Evolutionary conservation across 2,888 invertebrate genomes (phyloP).

Genomic region (Limulus polyphemus): DNA sequence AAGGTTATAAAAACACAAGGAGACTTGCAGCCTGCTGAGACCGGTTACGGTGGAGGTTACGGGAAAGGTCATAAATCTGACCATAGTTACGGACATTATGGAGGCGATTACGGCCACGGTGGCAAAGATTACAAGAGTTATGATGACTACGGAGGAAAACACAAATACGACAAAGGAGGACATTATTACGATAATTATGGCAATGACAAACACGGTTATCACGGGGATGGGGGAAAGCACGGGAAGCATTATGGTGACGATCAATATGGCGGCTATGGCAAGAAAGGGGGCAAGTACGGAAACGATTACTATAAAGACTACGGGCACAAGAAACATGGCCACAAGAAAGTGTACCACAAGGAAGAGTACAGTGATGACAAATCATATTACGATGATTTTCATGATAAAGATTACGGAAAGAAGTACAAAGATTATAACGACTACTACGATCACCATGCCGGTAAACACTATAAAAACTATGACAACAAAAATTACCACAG

Average conservation of each 20-base stretch:
- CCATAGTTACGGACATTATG: too few species aligned
- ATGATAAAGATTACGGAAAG: background rate
- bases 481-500: background rate
- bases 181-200: constrained; percentile 1
- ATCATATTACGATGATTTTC: background rate
- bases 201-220: background rate
- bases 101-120: too few species aligned
- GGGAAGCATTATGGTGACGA: background rate
- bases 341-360: constrained; percentile 1
- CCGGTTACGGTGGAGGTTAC: too few species aligned
- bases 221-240: background rate
- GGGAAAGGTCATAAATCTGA: too few species aligned
- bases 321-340: background rate
- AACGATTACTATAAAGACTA: background rate
- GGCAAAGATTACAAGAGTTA: background rate
- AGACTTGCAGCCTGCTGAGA: too few species aligned
- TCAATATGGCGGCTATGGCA: background rate
- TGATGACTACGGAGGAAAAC: background rate
- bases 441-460: background rate
- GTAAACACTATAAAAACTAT: background rate
- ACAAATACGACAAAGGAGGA: background rate
- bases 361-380: background rate
- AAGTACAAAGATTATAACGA: background rate
- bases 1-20: too few species aligned
- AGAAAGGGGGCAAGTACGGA: background rate